Percentiles rank a stretch among this genome's conserved stretches.
These are phyloP conservation scores for Paedocypris sp. DNA, from an alignment of 2,113 vertebrate genomes.

Conservation along the genomic window DNA sequence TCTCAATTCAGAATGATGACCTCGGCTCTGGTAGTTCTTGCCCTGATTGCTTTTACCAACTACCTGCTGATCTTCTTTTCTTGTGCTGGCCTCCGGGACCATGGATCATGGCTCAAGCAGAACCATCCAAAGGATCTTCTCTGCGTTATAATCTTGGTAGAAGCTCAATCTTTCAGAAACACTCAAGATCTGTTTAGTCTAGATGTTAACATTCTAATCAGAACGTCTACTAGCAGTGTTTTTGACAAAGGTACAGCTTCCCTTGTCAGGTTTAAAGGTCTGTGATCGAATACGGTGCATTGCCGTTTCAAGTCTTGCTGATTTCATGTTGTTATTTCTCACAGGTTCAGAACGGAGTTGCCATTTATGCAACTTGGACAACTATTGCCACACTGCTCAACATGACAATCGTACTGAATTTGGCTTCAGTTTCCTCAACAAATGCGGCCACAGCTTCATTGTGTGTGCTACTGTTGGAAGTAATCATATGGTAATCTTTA, in stretches of 20 bases:
- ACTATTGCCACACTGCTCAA: conserved; percentile 68
- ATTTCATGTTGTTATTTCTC: not conserved
- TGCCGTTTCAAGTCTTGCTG: not conserved
- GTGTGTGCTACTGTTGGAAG: conserved; percentile 56
- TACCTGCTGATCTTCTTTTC: conserved; percentile 57
- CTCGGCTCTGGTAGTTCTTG: conserved; percentile 59
- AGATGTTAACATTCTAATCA: too few species aligned
- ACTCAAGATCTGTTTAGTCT: too few species aligned
- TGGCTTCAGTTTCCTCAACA: conserved; percentile 44
- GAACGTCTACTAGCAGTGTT: too few species aligned
- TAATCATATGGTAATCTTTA: conserved; percentile 58
- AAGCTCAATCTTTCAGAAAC: not conserved
- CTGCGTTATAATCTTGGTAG: conserved; percentile 64
- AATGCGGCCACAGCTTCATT: conserved; percentile 58
- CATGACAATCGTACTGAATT: conserved; percentile 57
- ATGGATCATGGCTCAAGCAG: conserved; percentile 57
- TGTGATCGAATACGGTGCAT: not conserved
- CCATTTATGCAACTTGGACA: conserved; percentile 66
- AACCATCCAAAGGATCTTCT: conserved; percentile 59
- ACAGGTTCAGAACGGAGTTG: conserved; percentile 75
- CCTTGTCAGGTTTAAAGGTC: too few species aligned
- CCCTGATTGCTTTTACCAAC: conserved; percentile 51
- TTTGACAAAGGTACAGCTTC: too few species aligned
- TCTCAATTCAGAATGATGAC: conserved; percentile 40
- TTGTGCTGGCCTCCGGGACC: conserved; percentile 52